Percentiles rank a stretch among this genome's conserved stretches.
Evolutionary conservation across 1,140 invertebrate species (phyloP).

Genomic region (Drosophila nebulosa): DNA sequence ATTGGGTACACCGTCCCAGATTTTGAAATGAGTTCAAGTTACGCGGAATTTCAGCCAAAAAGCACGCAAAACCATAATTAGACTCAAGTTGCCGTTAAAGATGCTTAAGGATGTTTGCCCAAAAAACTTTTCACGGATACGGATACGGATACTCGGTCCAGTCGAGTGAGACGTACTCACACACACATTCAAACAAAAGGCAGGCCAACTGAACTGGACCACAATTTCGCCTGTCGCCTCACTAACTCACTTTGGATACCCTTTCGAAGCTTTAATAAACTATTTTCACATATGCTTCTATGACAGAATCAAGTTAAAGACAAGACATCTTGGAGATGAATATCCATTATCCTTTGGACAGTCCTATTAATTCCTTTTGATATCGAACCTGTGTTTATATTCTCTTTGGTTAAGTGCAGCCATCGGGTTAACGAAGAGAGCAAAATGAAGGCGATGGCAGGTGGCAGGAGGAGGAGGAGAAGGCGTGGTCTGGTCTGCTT

Average conservation of each 20-base stretch:
- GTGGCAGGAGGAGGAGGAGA: not conserved
- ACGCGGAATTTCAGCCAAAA: constrained; percentile 19
- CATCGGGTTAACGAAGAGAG: not conserved
- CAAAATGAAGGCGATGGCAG: not conserved
- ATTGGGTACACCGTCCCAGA: not conserved
- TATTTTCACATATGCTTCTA: too few species aligned
- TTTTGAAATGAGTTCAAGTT: constrained; percentile 19
- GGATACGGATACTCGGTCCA: not conserved
- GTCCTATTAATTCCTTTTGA: too few species aligned
- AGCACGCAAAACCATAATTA: constrained; percentile 38
- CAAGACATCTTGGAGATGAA: too few species aligned
- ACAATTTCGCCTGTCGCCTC: not conserved
- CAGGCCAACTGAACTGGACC: not conserved
- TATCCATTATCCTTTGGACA: too few species aligned
- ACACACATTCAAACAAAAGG: not conserved
- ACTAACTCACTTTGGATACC: not conserved
- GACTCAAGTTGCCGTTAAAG: constrained; percentile 34
- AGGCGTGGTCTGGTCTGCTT: not conserved
- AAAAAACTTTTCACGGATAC: not conserved
- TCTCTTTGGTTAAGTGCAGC: not conserved
- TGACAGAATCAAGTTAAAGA: too few species aligned
- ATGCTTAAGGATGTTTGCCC: not conserved
- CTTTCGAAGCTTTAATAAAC: too few species aligned
- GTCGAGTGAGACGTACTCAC: not conserved
- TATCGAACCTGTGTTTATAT: too few species aligned